These are phyloP conservation scores for Arctocebus calabarensis DNA, from an alignment of 2,797 vertebrate genomes.

Conservation along the genomic window DNA sequence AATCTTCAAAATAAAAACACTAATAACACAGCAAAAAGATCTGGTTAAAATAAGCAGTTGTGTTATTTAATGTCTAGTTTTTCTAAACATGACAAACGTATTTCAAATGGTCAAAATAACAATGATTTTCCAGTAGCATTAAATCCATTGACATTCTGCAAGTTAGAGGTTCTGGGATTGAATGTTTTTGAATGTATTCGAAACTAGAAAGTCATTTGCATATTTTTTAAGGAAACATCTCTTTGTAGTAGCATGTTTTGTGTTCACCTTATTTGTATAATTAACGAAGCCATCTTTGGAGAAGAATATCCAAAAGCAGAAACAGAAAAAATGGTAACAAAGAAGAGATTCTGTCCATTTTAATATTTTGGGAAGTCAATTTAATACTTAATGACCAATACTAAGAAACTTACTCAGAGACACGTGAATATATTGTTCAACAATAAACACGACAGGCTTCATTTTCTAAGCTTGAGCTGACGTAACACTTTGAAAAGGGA, in stretches of 20 bases:
- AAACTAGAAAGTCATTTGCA: neutral
- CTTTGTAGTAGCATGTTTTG: neutral
- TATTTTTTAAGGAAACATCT: neutral
- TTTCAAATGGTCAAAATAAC: neutral
- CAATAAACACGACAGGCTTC: neutral
- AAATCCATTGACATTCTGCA: neutral
- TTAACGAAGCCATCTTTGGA: slow-evolving; percentile 1
- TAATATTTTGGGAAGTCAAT: neutral
- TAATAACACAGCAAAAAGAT: neutral
- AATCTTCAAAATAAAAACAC: neutral
- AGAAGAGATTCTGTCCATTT: neutral
- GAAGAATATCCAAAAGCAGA: neutral
- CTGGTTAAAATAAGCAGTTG: neutral
- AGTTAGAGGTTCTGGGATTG: neutral
- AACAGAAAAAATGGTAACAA: neutral
- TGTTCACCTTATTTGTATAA: neutral
- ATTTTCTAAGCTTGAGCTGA: neutral
- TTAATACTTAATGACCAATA: slow-evolving; percentile 13
- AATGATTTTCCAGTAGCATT: neutral
- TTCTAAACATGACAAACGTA: neutral
- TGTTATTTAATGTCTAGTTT: neutral
- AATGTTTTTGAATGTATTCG: neutral
- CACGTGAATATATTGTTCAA: neutral
- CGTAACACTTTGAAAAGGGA: neutral
- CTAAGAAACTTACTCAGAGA: neutral